Evolutionary conservation across 2,113 vertebrate genomes (phyloP), one percentile per base, ranked within the genome.

Genomic region (Brachyhypopomus occidentalis): DNA sequence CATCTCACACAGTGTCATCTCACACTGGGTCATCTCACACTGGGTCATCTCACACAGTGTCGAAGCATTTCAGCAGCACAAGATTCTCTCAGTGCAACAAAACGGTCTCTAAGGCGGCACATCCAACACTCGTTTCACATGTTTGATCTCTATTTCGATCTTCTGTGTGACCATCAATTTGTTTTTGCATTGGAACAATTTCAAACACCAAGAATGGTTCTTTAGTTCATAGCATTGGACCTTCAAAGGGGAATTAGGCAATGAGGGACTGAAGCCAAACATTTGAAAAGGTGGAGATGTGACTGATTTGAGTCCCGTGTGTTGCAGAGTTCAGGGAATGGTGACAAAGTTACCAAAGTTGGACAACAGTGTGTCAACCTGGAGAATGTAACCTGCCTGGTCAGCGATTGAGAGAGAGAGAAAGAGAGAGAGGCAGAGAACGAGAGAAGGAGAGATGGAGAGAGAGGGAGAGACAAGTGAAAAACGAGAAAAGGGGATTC

Each of bases 291-390:
- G 72, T 22, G 58, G 9, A 41, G 58, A 52, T 5, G 69, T 38
- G 63, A 38, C 75, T 23, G 8, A 5, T 62, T 56, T 81, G 66
- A 85, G 84, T 77, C 27, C 20, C 25, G 16, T 62, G 77, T 58
- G 30, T 64, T 8, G 62, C 48, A 63, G 41, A 52, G 79, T 25
- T 78, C 59, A 36, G 59, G 17, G 45, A n/a, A 23, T 14, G 59
- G 75, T 75, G 71, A 76, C 66, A 83, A 66, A 73, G 83, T 64
- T 74, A 79, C 36, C n/a, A n/a, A n/a, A 72, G 84, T 84, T 86
- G 80, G 83, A 56, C 80, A 75, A 71, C 38, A 45, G 20, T 52
- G 48, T 83, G 77, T 85, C 87, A 89, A 74, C 73, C 75, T 52
- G 66, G 73, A 52, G 72, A 30, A 76, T 75, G 14, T 88, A 80